A percentile compares a stretch with the other conserved stretches of the same genome.
Conservation (phyloP, 2,888 invertebrate genomes). For the Coleophora deauratella region DNA sequence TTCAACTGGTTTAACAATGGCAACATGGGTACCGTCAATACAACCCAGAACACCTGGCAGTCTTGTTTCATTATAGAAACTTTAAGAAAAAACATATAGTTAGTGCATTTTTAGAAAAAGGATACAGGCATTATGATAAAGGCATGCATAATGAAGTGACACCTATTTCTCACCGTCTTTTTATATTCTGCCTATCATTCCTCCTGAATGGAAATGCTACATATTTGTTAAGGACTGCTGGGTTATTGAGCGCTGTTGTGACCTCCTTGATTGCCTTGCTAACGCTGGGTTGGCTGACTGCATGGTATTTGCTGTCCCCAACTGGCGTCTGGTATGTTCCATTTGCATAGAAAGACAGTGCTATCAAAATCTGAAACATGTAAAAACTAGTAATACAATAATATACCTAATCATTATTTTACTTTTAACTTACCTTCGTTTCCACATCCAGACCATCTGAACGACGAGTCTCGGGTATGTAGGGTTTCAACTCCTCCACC, state of each 20-base stretch:
- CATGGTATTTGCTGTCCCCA: not conserved
- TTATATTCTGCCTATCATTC: conserved; percentile 4
- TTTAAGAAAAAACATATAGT: not conserved
- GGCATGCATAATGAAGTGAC: too few relatives aligned
- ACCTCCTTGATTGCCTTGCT: conserved; percentile 8
- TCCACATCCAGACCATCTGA: too few relatives aligned
- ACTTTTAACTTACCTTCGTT: too few relatives aligned
- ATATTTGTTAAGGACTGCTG: conserved; percentile 8
- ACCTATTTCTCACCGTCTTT: conserved; percentile 1
- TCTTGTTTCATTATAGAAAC: not conserved
- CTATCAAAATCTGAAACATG: conserved; percentile 6
- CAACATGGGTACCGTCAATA: conserved; percentile 15
- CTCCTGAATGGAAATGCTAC: conserved; percentile 7
- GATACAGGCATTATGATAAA: too few relatives aligned
- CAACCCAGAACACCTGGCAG: conserved; percentile 11
- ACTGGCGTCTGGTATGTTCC: conserved; percentile 9
- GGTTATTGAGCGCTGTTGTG: conserved; percentile 7
- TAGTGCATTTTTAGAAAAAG: not conserved
- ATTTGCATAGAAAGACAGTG: conserved; percentile 9
- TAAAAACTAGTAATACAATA: too few relatives aligned
- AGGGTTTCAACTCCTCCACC: too few relatives aligned
- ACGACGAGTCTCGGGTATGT: too few relatives aligned
- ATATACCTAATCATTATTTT: too few relatives aligned
- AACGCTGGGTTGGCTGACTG: conserved; percentile 5
- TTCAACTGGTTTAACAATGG: conserved; percentile 7